Evolutionary conservation across 2,113 vertebrate species (phyloP).

Genomic region (Mustela nigripes): DNA sequence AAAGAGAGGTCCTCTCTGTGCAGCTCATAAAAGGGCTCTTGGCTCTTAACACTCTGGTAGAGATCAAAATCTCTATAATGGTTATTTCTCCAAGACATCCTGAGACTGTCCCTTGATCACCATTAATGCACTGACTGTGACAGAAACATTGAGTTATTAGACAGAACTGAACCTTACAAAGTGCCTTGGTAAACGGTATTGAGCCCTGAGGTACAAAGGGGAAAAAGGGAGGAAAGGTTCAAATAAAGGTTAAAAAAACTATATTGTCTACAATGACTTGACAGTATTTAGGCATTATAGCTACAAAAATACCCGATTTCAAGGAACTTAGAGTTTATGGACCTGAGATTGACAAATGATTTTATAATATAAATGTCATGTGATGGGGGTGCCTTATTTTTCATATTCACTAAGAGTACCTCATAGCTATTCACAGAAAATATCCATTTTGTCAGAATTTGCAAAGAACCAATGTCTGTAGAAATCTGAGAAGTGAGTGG

Average conservation of each 20-base stretch:
- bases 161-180: neutral
- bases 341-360: neutral
- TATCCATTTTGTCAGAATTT: slow-evolving; percentile 23
- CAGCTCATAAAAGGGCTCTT: neutral
- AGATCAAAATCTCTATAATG: neutral
- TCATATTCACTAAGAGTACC: neutral
- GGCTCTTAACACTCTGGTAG: neutral
- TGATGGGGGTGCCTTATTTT: neutral
- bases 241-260: neutral
- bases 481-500: slow-evolving; percentile 17
- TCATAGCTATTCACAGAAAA: neutral
- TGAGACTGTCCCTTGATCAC: neutral
- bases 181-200: neutral
- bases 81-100: neutral
- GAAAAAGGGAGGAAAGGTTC: neutral
- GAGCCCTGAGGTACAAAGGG: neutral
- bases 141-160: neutral
- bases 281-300: neutral
- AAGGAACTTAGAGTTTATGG: neutral
- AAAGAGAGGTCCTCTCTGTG: neutral
- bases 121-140: neutral
- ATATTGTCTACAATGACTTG: neutral
- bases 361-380: neutral
- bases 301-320: neutral
- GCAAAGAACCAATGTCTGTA: slow-evolving; percentile 24